phyloP scores from a whole-genome alignment of 2,113 vertebrate genomes.

The Leptodactylus fuscus region DNA sequence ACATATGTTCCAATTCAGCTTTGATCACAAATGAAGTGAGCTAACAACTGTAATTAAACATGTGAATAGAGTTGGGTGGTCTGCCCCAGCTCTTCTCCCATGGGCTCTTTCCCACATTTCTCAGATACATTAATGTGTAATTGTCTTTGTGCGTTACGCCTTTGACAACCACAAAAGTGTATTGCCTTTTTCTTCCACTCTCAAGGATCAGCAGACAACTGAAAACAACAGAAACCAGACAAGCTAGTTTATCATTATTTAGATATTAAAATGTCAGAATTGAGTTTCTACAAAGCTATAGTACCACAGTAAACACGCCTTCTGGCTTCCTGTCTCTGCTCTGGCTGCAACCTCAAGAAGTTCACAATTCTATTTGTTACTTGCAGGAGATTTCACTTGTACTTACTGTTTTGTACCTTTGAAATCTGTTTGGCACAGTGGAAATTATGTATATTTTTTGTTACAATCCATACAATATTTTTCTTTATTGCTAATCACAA shows the following conservation, averaged over 20 bases:
- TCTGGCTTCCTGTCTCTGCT: background rate
- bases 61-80: conserved; percentile 59
- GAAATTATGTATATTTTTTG: no score
- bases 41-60: conserved; percentile 60
- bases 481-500: background rate
- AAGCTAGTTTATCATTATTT: conserved; percentile 36
- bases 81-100: conserved; percentile 51
- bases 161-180: conserved; percentile 49
- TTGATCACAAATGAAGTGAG: conserved; percentile 60
- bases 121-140: conserved; percentile 58
- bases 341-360: background rate
- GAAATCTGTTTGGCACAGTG: background rate
- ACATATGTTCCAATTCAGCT: conserved; percentile 59
- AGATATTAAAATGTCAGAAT: conserved; percentile 17
- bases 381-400: background rate
- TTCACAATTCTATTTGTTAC: background rate
- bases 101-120: conserved; percentile 59
- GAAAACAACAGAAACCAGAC: conserved; percentile 47
- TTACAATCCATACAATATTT: background rate
- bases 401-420: background rate
- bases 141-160: conserved; percentile 58
- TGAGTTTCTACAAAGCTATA: conserved; percentile 8
- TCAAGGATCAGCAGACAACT: conserved; percentile 34
- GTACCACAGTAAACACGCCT: background rate
- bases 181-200: conserved; percentile 29